Base-by-base conservation (phyloP, 2,888 invertebrate species). In the Phaonia tiefii region DNA sequence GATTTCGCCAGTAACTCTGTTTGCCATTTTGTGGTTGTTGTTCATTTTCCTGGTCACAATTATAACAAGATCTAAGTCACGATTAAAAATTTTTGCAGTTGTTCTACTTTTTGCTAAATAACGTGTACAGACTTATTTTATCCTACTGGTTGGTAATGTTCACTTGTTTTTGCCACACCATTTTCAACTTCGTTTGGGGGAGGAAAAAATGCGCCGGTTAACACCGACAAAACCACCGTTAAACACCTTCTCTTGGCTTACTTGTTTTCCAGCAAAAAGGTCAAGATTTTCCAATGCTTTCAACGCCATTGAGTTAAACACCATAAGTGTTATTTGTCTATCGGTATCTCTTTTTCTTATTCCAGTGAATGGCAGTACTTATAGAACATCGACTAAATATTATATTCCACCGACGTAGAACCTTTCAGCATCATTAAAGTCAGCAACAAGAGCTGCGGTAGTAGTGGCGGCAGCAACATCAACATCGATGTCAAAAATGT, bases 241-340 rank as follows among this genome's bases (percentile, higher is more conserved):
- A 60, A 60, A 60, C 60, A 60, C 60, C 60, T 60, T 60, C 60
- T 60, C 60, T 60, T 60, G 39, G 17, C 39, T 60, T 56, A n/a
- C n/a, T 56, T 56, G 15, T 42, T 58, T 39, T 39, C 17, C 13
- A 44, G 39, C 8, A 8, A 42, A 66, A 79, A 74, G 74, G 79
- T 79, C 79, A 79, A 74, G 39, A 60, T 60, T 60, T 60, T 60
- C 60, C 31, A 37, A 17, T 37, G 37, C 60, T 42, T 58, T 39
- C 46, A 74, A 79, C 79, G 70, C 70, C 63, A 74, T 74, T 74
- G 70, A 56, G 54, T 69, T 44, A 13, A 65, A 65, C 20, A 42
- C 31, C n/a, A n/a, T n/a, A n/a, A n/a, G n/a, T n/a, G n/a, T n/a
- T n/a, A n/a, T n/a, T n/a, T 15, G 49, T 5, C 49, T 15, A 7